Evolutionary conservation across 2,888 invertebrate genomes (phyloP), one percentile per base, ranked within the genome.

Genomic region (Drosophila helvetica): DNA sequence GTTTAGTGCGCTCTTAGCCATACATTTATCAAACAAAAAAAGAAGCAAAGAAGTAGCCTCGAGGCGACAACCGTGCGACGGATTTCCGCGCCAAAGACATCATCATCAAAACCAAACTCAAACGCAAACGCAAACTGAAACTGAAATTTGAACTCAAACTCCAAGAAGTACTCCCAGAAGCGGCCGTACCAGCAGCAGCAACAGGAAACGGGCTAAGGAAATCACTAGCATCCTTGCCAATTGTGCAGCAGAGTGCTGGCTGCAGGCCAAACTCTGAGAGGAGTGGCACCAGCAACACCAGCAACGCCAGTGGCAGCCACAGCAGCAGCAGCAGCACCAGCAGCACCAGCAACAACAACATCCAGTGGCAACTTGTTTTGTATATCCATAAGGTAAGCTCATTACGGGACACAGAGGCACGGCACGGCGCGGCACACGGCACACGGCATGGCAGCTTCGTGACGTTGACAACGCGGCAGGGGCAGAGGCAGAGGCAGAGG

Each of bases 331-430:
- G 22, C 4, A 22, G 5, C 22, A 66, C 19, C 55, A 73, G 43
- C 53, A 74, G 5, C 22, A 66, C 19, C 55, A 73, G 43, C 53
- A 74, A 45, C 56, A 67, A 45, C 66, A 72, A 30, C 47, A 75
- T 45, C 59, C 45, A 68, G 48, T 54, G 62, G 52, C 75, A 75
- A 62, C 74, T 76, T 64, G 64, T 68, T 72, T 75, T 77, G 71
- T 77, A 79, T 84, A 79, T 86, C 77, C 71, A 74, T 72, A 85
- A 83, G 83, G 83, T 83, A 83, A 83, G 83, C 83, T 87, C 87
- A 87, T 83, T 83, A 83, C 77, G 77, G 55, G 2, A 38, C 38
- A 50, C 62, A 72, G 75, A 56, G 80, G 51, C 67, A 68, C 43
- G 15, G 38, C 2, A 6, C 25, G 25, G 7, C 25, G 1, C 7